Conservation (phyloP, 2,113 vertebrate genomes). For the Cariama cristata region DNA sequence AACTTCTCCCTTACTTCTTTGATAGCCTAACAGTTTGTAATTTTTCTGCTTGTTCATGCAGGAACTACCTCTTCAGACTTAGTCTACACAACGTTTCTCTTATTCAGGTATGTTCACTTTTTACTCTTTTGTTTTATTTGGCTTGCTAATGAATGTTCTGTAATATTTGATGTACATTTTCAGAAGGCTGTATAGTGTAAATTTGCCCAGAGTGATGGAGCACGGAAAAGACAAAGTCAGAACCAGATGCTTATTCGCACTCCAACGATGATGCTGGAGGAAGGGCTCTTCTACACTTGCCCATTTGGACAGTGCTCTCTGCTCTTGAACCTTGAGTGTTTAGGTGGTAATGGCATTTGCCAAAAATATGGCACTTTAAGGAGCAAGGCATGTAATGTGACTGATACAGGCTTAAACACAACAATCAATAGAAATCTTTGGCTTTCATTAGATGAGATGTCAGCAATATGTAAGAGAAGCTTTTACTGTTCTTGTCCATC, state of each 20-base stretch:
- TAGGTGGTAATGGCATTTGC: neutral
- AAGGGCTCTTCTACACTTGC: neutral
- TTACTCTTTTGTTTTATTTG: constrained; percentile 17
- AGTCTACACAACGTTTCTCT: constrained; percentile 93
- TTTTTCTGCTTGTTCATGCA: constrained; percentile 76
- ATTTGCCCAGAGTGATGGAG: constrained; percentile 6
- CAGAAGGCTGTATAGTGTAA: neutral
- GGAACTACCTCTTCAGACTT: constrained; percentile 98
- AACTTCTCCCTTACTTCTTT: neutral
- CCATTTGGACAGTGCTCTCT: neutral
- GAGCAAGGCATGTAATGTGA: constrained; percentile 26
- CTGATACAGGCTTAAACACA: constrained; percentile 15
- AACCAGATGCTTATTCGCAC: neutral
- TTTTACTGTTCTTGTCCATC: constrained; percentile 15
- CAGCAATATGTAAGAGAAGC: neutral
- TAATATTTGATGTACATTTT: neutral
- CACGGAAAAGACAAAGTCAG: neutral
- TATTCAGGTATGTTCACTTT: constrained; percentile 86
- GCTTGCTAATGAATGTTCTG: neutral
- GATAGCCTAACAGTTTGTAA: constrained; percentile 39
- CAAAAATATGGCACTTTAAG: constrained; percentile 17
- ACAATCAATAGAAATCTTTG: constrained; percentile 13
- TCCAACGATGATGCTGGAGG: neutral
- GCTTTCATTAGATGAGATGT: constrained; percentile 9
- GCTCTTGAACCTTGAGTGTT: neutral